Percentiles rank a stretch among this genome's conserved stretches.
These are phyloP conservation scores for Anguilla megastoma DNA, from an alignment of 2,797 vertebrate genomes.

Conservation along the genomic window DNA sequence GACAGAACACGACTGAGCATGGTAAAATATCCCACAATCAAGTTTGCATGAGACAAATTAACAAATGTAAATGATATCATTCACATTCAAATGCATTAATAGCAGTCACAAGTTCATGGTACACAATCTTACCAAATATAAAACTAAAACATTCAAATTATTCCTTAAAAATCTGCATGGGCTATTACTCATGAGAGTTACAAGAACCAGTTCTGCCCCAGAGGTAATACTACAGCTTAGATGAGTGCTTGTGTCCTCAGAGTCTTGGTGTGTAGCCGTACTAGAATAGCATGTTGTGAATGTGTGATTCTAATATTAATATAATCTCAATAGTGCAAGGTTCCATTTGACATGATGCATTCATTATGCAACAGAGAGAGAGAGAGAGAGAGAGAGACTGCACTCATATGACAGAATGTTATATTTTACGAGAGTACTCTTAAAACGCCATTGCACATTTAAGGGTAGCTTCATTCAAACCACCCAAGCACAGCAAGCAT, in stretches of 20 bases:
- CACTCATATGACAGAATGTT: background rate
- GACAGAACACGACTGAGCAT: background rate
- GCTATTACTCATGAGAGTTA: background rate
- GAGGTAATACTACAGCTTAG: background rate
- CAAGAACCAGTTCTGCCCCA: background rate
- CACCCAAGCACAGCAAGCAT: background rate
- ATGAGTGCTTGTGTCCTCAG: background rate
- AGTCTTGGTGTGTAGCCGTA: background rate
- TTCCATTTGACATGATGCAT: background rate
- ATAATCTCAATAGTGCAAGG: background rate
- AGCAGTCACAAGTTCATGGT: background rate
- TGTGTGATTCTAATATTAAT: background rate
- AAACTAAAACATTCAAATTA: background rate
- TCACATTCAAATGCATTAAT: background rate
- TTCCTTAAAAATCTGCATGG: background rate
- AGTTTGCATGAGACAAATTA: background rate
- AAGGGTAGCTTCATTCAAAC: background rate
- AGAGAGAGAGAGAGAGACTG: background rate
- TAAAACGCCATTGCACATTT: background rate
- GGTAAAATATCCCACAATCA: background rate
- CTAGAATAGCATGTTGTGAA: background rate
- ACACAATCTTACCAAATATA: background rate
- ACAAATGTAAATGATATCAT: background rate
- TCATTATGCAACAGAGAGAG: background rate
- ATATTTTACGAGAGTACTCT: too few species aligned